Evolutionary conservation across 2,888 invertebrate species (phyloP), one percentile per base, ranked within the genome.

Genomic region (Trachelus iudaicus): DNA sequence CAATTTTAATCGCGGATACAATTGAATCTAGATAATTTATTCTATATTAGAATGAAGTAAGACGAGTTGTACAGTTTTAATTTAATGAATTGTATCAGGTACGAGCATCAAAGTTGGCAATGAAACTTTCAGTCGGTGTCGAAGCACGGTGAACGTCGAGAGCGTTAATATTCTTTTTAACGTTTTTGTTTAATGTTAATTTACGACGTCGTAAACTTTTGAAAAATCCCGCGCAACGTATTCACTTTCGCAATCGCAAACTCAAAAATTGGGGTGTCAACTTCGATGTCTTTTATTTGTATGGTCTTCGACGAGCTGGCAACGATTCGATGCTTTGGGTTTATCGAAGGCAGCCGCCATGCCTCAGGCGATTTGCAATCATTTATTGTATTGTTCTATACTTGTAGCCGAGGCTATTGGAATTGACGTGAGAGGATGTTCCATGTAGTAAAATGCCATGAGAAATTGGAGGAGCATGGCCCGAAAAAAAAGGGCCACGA

Each of bases 1-100:
- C 76, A 77, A 40, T 40, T 81, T 79, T 71, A 78, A 79, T 34
- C 77, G 40, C 40, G 33, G 34, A 69, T 81, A 80, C 81, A 81
- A 83, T 86, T 85, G 82, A 85, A 83, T 80, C 79, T 86, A 85
- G 84, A 85, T 85, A 81, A 87, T 87, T 89, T 88, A 89, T 89
- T 89, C 86, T 89, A 88, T 86, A 89, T 89, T 85, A 83, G 83
- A 85, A 85, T 83, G 83, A 81, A 78, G 75, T 78, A 78, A 37
- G 76, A 71, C 30, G 69, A 82, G n/a, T 76, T 83, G 84, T 85
- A 83, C 76, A 85, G 81, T 82, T 82, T 40, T 83, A 81, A 83
- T 81, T 83, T 81, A 82, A 83, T 73, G 69, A 81, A 79, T 81
- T 79, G 81, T 82, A 82, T 83, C 80, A 75, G 79, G 81, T 75